Percentiles rank a stretch among this genome's conserved stretches.
Conservation (phyloP, 2,888 invertebrate genomes). For the Noctuana brunneofusca region DNA sequence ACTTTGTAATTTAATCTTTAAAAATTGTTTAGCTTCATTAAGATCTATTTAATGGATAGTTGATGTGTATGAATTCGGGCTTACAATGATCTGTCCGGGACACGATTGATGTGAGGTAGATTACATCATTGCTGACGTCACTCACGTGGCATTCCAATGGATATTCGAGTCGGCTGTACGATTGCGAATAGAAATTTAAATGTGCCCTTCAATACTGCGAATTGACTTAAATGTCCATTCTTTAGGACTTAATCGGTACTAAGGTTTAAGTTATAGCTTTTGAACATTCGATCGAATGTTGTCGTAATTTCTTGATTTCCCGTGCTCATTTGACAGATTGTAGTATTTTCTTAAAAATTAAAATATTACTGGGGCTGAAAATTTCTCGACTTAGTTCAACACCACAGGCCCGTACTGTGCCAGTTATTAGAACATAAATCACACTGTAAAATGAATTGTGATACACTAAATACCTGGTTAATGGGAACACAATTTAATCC, state of each 20-base stretch:
- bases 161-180: conserved; percentile 54
- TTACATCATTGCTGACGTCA: conserved; percentile 78
- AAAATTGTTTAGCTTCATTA: not conserved
- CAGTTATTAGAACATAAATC: conserved; percentile 25
- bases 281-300: not conserved
- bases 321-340: not conserved
- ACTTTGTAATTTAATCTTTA: no score
- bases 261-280: conserved; percentile 32
- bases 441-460: conserved; percentile 28
- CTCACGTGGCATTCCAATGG: conserved; percentile 57
- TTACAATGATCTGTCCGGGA: conserved; percentile 39
- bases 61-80: conserved; percentile 28
- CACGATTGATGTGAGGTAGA: conserved; percentile 52
- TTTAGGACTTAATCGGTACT: conserved; percentile 41
- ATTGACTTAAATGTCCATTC: conserved; percentile 39
- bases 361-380: no score
- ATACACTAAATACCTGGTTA: conserved; percentile 35
- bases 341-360: no score
- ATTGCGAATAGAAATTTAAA: conserved; percentile 59
- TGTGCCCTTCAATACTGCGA: conserved; percentile 65
- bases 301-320: not conserved
- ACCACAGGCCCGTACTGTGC: conserved; percentile 13
- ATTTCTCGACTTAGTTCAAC: no score
- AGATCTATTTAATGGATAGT: not conserved
- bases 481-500: conserved; percentile 11